phyloP scores from a whole-genome alignment of 1,140 invertebrate species.

The Drosophila ambigua region DNA sequence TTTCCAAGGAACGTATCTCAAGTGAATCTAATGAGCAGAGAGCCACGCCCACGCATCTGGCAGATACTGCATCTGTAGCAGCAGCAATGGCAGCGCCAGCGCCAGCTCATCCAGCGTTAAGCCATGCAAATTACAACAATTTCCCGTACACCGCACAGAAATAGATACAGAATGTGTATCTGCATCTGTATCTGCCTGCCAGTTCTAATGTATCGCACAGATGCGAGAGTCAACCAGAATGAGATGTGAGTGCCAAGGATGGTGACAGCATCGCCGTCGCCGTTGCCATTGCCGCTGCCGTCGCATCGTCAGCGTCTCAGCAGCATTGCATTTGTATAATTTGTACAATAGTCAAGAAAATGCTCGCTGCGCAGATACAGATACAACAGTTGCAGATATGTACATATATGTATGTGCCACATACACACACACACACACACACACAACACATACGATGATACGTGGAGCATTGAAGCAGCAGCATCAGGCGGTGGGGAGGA shows the following conservation, averaged over 20 bases:
- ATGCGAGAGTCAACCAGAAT: slow-evolving; percentile 29
- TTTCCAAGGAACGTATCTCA: slow-evolving; percentile 29
- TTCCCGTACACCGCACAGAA: slow-evolving; percentile 70
- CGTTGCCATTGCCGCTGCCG: slow-evolving; percentile 1
- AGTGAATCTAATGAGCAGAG: slow-evolving; percentile 51
- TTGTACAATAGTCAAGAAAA: slow-evolving; percentile 74
- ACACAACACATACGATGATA: slow-evolving; percentile 16
- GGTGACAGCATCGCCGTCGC: slow-evolving; percentile 57
- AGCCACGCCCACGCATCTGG: slow-evolving; percentile 48
- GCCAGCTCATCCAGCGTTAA: slow-evolving; percentile 55
- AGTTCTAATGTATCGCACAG: slow-evolving; percentile 70
- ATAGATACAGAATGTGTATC: slow-evolving; percentile 68
- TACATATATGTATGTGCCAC: slow-evolving; percentile 14
- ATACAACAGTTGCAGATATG: slow-evolving; percentile 53
- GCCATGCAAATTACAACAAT: slow-evolving; percentile 78
- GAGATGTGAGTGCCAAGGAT: slow-evolving; percentile 30
- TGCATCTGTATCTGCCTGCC: slow-evolving; percentile 17
- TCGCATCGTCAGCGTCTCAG: slow-evolving; percentile 31
- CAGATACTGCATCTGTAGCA: slow-evolving; percentile 18
- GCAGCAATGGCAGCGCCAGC: slow-evolving; percentile 3
- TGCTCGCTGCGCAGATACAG: slow-evolving; percentile 69
- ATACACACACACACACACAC: slow-evolving; percentile 31
- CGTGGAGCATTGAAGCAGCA: too few relatives aligned
- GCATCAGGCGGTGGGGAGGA: background rate
- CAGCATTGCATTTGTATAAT: slow-evolving; percentile 64